phyloP scores from a whole-genome alignment of 2,797 vertebrate genomes.

The Sebastes iracundus region DNA sequence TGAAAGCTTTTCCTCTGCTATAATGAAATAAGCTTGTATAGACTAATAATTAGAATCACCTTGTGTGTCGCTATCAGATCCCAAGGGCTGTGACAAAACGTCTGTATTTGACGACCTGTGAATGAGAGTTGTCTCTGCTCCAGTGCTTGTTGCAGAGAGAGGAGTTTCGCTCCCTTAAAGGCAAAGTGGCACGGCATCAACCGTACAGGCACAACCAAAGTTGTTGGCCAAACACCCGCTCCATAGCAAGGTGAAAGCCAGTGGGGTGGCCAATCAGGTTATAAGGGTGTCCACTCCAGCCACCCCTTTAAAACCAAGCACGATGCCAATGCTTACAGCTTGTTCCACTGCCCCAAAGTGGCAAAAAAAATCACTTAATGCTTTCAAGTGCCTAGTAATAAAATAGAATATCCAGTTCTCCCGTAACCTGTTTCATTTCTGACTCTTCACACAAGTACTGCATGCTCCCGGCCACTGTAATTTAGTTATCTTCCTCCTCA shows the following conservation, averaged over 20 bases:
- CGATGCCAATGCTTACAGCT: background rate
- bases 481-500: constrained; percentile 18
- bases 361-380: background rate
- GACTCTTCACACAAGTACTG: background rate
- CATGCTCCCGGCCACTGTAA: background rate
- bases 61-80: background rate
- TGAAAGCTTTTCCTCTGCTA: background rate
- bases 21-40: background rate
- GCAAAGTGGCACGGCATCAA: background rate
- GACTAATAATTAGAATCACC: too few species aligned
- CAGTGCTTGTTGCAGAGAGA: background rate
- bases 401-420: background rate
- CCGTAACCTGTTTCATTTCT: background rate
- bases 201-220: too few species aligned
- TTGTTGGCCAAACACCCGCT: too few species aligned
- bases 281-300: too few species aligned
- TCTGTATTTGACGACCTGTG: background rate
- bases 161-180: background rate
- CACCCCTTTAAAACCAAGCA: background rate
- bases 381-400: background rate
- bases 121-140: background rate
- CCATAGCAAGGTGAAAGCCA: background rate
- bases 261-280: background rate
- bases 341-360: background rate
- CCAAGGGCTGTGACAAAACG: background rate